A percentile compares a stretch with the other conserved stretches of the same genome.
These are phyloP conservation scores for Tineola bisselliella DNA, from an alignment of 2,888 invertebrate genomes.

Conservation along the genomic window DNA sequence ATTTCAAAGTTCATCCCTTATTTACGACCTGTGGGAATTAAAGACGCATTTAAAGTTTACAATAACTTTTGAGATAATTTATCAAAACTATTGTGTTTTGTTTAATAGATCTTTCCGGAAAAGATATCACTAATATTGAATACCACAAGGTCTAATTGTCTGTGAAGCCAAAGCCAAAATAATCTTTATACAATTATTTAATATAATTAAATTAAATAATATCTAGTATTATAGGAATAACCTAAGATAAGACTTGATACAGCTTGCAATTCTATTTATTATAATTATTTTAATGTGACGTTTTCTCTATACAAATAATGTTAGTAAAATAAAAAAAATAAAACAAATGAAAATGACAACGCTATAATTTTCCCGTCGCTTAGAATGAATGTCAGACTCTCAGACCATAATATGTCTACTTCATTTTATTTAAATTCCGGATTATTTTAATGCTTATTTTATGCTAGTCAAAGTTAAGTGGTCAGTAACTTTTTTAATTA, in stretches of 20 bases:
- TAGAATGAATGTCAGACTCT: neutral
- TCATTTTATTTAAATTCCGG: slow-evolving; percentile 1
- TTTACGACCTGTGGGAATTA: slow-evolving; percentile 6
- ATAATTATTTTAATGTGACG: too few species aligned
- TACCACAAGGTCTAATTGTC: too few species aligned
- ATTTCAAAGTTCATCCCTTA: neutral
- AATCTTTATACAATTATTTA: too few species aligned
- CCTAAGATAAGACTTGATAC: too few species aligned
- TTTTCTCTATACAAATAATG: neutral
- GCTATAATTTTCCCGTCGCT: neutral
- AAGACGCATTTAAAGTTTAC: neutral
- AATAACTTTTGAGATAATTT: neutral
- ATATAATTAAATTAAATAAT: too few species aligned
- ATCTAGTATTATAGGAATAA: too few species aligned
- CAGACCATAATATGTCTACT: neutral
- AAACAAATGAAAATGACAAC: neutral
- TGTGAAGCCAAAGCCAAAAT: too few species aligned
- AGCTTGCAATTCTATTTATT: too few species aligned
- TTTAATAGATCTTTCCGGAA: too few species aligned
- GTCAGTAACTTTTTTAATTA: slow-evolving; percentile 6
- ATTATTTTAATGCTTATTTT: slow-evolving; percentile 1
- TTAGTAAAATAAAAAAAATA: neutral
- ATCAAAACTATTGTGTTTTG: too few species aligned
- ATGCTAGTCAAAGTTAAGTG: neutral
- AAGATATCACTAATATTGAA: too few species aligned